phyloP scores from a whole-genome alignment of 35 echinoderm and acorn worm species.

The Heliocidaris erythrogramma region DNA sequence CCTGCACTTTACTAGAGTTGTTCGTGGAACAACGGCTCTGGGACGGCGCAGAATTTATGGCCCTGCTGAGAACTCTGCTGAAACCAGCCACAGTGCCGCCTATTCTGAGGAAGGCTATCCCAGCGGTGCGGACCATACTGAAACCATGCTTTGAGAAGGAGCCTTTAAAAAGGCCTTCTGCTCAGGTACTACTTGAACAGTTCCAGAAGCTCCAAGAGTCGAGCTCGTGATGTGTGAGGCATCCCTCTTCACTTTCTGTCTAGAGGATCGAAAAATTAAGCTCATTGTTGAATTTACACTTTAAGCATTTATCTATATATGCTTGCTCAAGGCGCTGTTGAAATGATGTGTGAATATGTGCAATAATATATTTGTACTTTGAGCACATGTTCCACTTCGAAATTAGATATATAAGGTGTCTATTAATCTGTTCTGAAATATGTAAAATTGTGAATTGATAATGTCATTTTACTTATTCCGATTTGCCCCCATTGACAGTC shows the following conservation, averaged over 20 bases:
- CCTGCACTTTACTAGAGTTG: slow-evolving; percentile 39
- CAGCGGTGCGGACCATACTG: background rate
- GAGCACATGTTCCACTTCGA: too few species aligned
- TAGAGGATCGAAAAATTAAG: too few species aligned
- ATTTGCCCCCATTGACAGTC: too few species aligned
- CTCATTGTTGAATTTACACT: too few species aligned
- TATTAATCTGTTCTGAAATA: too few species aligned
- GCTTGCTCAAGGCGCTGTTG: too few species aligned
- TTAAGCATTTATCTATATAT: too few species aligned
- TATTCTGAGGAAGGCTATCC: background rate
- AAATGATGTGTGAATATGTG: too few species aligned
- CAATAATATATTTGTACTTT: too few species aligned
- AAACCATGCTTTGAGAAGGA: slow-evolving; percentile 19
- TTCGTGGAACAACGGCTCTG: slow-evolving; percentile 24
- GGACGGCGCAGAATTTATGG: background rate
- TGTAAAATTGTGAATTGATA: too few species aligned
- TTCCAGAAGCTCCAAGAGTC: background rate
- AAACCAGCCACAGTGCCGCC: background rate
- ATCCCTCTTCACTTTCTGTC: background rate
- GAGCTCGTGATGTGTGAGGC: background rate
- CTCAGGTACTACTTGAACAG: background rate
- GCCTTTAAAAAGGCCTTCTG: background rate
- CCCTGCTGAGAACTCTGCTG: background rate
- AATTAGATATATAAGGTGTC: too few species aligned
- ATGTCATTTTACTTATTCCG: too few species aligned